A percentile compares a stretch with the other conserved stretches of the same genome.
phyloP scores from a whole-genome alignment of 1,140 invertebrate species.

The Teleopsis dalmanni region DNA sequence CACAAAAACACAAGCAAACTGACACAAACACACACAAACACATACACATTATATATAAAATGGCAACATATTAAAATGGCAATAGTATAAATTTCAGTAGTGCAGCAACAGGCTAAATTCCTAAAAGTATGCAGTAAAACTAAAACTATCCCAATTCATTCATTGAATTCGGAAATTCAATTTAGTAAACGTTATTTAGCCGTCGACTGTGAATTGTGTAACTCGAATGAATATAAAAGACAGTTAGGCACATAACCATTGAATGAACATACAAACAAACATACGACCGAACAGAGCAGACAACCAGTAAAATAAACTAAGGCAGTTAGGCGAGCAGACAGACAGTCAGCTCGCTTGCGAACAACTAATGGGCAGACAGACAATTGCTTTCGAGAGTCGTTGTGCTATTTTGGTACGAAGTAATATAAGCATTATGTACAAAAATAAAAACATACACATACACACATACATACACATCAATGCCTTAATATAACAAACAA shows the following conservation, averaged over 20 bases:
- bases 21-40: neutral
- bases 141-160: conserved; percentile 10
- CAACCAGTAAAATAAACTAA: neutral
- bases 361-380: neutral
- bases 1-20: neutral
- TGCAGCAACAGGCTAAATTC: conserved; percentile 4
- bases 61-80: neutral
- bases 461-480: neutral
- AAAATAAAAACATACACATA: neutral
- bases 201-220: neutral
- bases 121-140: conserved; percentile 3
- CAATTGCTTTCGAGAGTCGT: neutral
- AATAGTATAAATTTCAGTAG: neutral
- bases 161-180: conserved; percentile 13
- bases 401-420: neutral
- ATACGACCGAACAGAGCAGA: neutral
- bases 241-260: neutral
- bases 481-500: neutral
- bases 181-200: conserved; percentile 10
- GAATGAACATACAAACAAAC: neutral
- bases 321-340: neutral
- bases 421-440: neutral
- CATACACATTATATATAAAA: neutral
- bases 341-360: neutral
- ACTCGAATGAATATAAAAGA: neutral